Evolutionary conservation across 2,797 vertebrate species (phyloP).

Genomic region (Phyllotis vaccarum): DNA sequence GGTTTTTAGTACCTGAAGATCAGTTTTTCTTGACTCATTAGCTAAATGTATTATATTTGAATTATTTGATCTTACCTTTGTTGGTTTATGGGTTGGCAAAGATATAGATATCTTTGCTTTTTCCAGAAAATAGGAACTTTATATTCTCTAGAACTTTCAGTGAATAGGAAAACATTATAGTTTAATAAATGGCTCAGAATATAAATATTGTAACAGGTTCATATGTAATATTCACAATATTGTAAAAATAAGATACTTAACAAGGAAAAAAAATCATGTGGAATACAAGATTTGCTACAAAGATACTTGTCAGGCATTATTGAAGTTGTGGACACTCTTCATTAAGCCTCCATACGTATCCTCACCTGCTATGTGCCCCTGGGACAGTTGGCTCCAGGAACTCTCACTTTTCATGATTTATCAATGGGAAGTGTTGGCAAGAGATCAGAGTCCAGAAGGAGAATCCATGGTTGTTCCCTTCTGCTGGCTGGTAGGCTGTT

Average conservation of each 20-base stretch:
- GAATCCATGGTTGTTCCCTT: not conserved
- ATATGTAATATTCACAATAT: not conserved
- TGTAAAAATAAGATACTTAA: conserved; percentile 53
- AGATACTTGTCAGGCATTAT: not conserved
- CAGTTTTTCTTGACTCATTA: conserved; percentile 13
- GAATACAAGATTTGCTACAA: not conserved
- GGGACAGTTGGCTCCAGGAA: not conserved
- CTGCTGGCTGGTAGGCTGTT: not conserved
- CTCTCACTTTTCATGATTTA: not conserved
- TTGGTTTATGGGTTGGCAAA: not conserved
- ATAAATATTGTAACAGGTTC: conserved; percentile 19
- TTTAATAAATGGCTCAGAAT: conserved; percentile 22
- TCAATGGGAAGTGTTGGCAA: not conserved
- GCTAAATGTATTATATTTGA: not conserved
- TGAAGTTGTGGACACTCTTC: not conserved
- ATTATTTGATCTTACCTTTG: conserved; percentile 20
- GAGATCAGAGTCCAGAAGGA: not conserved
- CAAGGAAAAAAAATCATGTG: not conserved
- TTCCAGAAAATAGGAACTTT: conserved; percentile 49
- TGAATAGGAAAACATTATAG: conserved; percentile 33
- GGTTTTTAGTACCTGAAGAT: conserved; percentile 8
- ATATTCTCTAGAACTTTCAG: conserved; percentile 44
- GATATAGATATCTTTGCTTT: too few species aligned
- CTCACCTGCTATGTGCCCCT: not conserved
- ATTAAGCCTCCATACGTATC: not conserved